phyloP scores from a whole-genome alignment of 2,797 vertebrate species.

The Artibeus lituratus region DNA sequence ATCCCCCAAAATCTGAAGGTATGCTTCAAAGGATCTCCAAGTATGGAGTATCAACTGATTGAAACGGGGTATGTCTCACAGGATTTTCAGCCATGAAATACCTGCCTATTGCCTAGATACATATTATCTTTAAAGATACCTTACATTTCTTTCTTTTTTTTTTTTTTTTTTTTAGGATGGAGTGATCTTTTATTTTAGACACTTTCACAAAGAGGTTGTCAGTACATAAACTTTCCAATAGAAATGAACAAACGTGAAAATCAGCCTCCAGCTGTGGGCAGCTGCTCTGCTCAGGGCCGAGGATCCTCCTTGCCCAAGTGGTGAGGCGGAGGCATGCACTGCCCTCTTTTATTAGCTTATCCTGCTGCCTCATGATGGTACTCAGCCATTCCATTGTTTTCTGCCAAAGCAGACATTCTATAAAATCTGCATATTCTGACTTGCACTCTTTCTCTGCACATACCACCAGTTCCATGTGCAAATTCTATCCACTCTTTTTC shows the following conservation, averaged over 20 bases:
- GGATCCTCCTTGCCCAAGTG: neutral
- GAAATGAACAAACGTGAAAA: neutral
- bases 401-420: neutral
- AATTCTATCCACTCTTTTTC: neutral
- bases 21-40: neutral
- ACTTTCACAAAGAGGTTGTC: neutral
- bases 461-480: neutral
- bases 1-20: neutral
- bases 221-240: neutral
- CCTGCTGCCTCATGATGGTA: neutral
- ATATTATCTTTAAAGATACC: conserved; percentile 14
- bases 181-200: neutral
- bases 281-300: neutral
- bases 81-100: neutral
- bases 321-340: neutral
- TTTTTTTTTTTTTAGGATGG: neutral
- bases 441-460: neutral
- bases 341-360: neutral
- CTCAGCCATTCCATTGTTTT: neutral
- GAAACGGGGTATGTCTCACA: neutral
- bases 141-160: conserved; percentile 1
- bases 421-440: neutral
- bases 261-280: neutral
- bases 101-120: neutral
- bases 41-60: neutral